Evolutionary conservation across 2,113 vertebrate genomes (phyloP), one percentile per base, ranked within the genome.

Genomic region (Chaetura pelagica): DNA sequence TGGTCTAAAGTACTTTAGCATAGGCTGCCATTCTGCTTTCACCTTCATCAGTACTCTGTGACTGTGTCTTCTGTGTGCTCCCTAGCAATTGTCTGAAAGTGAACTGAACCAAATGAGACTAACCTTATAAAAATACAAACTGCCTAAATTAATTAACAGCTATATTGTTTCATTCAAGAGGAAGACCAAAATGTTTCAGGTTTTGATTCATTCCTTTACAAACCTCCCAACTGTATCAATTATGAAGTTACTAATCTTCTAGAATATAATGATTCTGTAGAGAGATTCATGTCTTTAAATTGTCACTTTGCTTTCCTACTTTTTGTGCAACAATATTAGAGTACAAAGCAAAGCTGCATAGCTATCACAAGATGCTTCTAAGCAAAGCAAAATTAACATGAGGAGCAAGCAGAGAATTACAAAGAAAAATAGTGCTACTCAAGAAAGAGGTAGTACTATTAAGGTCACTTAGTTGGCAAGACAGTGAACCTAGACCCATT

Each of bases 391-490:
- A 91, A 93, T 89, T 87, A 91, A 66, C 55, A 58, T 66, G 54
- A 89, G 54, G 76, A 68, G 46, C 62, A 94, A 95, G n/a, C 72
- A 84, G 72, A 82, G 74, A 66, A 88, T 89, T 80, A 73, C 77
- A 80, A 75, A 83, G 54, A 63, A 91, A 95, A 95, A 85, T 62
- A 63, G 46, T 87, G 63, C 62, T 87, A 32, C 69, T 96, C n/a
- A 79, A 89, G 84, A 94, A 94, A 91, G 74, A 94, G 74, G 62
- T 73, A 92, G 44, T 69, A 32, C 67, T 76, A 27, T 85, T 82
- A 85, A 91, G 81, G 83, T 93, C 2, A 2, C 55, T 82, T 62
- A 79, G 49, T 29, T 96, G 95, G 78, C 78, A 95, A 74, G 71
- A 46, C 77, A 91, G 77, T 40, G 84, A 94, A 54, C 17, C 73